Evolutionary conservation across 1,140 invertebrate genomes (phyloP).

Genomic region (Zaprionus camerounensis): DNA sequence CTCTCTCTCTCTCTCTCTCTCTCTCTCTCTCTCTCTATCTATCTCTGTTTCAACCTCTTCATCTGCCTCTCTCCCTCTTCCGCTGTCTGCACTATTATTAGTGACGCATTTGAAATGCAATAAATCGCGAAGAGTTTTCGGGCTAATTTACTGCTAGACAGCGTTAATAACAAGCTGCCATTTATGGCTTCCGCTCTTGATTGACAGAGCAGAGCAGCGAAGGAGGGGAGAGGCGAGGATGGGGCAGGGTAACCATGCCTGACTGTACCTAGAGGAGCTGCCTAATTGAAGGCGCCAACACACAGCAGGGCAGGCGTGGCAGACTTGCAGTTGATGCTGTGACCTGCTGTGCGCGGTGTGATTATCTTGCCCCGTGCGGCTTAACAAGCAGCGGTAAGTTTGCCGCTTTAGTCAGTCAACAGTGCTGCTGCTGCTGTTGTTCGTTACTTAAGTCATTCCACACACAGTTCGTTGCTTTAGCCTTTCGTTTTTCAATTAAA

Average conservation of each 20-base stretch:
- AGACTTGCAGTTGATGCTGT: constrained; percentile 5
- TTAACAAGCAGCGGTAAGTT: constrained; percentile 38
- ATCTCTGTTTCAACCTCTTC: too few species aligned
- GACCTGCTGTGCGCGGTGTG: constrained; percentile 36
- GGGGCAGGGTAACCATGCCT: neutral
- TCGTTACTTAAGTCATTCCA: constrained; percentile 36
- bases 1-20: too few species aligned
- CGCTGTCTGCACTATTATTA: constrained; percentile 63
- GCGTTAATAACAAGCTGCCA: constrained; percentile 77
- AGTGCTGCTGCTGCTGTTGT: constrained; percentile 8
- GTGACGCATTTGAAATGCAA: constrained; percentile 65
- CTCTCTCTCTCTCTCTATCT: too few species aligned
- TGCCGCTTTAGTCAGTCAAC: constrained; percentile 31
- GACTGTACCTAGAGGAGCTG: constrained; percentile 10
- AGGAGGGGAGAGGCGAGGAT: neutral
- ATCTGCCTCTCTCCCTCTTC: neutral
- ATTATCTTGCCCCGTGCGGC: constrained; percentile 7
- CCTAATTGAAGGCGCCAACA: constrained; percentile 73
- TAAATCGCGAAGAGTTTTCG: constrained; percentile 49
- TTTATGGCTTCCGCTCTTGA: constrained; percentile 71
- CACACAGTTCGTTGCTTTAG: neutral
- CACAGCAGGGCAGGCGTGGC: constrained; percentile 49
- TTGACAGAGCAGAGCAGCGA: constrained; percentile 8
- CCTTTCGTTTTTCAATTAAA: constrained; percentile 54
- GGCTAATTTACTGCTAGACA: constrained; percentile 71